phyloP scores from a whole-genome alignment of 2,888 invertebrate species.

The Lasiommata megera region DNA sequence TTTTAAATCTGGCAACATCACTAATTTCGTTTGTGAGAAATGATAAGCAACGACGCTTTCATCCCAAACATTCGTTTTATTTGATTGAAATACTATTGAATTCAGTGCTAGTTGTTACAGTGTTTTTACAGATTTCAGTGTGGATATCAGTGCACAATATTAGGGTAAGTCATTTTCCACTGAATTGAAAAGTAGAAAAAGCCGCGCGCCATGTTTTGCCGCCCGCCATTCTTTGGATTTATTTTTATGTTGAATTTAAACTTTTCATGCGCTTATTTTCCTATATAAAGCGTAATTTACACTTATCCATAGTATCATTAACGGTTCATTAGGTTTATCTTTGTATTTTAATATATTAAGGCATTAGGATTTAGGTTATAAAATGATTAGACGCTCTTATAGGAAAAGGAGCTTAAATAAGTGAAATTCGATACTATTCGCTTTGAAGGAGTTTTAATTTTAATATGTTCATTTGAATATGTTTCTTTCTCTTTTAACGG shows the following conservation, averaged over 20 bases:
- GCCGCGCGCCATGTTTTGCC: constrained; percentile 62
- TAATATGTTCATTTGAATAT: no score
- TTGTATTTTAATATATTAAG: neutral
- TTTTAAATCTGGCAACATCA: constrained; percentile 24
- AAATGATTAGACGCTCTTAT: constrained; percentile 6
- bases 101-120: constrained; percentile 42
- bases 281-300: neutral
- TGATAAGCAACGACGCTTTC: constrained; percentile 56
- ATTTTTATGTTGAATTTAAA: constrained; percentile 35
- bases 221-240: constrained; percentile 67
- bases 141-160: constrained; percentile 40
- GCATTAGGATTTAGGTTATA: constrained; percentile 12
- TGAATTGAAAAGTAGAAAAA: constrained; percentile 26
- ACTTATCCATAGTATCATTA: neutral
- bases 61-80: constrained; percentile 45
- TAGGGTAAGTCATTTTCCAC: constrained; percentile 50
- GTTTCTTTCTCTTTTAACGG: no score
- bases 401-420: constrained; percentile 3
- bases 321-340: neutral
- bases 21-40: constrained; percentile 43
- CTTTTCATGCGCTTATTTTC: neutral
- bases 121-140: constrained; percentile 44
- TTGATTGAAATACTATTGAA: constrained; percentile 41
- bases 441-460: neutral
- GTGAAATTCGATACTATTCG: constrained; percentile 7